These are phyloP conservation scores for Drosophila miranda DNA, from an alignment of 1,140 invertebrate species.

Conservation along the genomic window DNA sequence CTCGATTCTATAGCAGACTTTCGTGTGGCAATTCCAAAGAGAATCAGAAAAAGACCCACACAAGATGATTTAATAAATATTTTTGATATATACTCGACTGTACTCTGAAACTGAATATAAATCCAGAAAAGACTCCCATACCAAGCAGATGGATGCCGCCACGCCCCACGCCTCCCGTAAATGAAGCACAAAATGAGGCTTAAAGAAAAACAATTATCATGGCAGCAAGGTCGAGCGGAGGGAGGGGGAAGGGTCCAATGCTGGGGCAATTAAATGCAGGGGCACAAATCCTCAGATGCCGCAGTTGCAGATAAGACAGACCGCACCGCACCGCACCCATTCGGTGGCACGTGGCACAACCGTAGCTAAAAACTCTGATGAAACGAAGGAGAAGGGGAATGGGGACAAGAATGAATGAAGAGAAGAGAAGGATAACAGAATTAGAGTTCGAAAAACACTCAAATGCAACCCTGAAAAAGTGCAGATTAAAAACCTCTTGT, in stretches of 20 bases:
- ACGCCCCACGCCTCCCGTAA: conserved; percentile 4
- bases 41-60: too few species aligned
- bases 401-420: neutral
- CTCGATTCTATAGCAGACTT: too few species aligned
- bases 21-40: too few species aligned
- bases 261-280: conserved; percentile 66
- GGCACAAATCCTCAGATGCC: conserved; percentile 12
- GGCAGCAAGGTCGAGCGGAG: conserved; percentile 1
- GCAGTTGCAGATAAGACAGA: conserved; percentile 59
- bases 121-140: too few species aligned
- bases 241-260: neutral
- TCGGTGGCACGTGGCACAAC: conserved; percentile 48
- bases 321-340: conserved; percentile 14
- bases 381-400: too few species aligned
- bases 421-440: neutral
- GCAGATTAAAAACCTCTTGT: conserved; percentile 18
- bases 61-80: too few species aligned
- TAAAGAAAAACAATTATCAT: conserved; percentile 40
- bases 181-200: conserved; percentile 39
- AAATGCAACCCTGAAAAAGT: conserved; percentile 34
- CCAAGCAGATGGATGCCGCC: too few species aligned
- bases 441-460: neutral
- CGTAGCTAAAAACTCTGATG: conserved; percentile 21
- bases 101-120: too few species aligned
- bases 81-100: too few species aligned